Evolutionary conservation across 2,888 invertebrate species (phyloP).

Genomic region (Biston betularia): DNA sequence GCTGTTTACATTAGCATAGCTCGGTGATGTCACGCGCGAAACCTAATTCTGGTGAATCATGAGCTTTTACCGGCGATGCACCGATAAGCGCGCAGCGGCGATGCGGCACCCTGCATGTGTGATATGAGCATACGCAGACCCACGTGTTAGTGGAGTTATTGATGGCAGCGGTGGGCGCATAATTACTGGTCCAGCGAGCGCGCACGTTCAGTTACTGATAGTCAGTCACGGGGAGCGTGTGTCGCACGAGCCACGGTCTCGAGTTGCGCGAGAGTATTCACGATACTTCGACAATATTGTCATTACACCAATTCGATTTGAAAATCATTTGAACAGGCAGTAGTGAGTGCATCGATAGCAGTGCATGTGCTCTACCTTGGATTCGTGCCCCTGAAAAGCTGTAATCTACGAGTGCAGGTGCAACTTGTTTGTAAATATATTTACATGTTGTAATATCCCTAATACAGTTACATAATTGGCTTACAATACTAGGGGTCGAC

Average conservation of each 20-base stretch:
- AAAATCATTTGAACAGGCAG: constrained; percentile 58
- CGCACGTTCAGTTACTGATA: constrained; percentile 80
- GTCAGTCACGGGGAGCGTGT: constrained; percentile 75
- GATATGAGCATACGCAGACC: constrained; percentile 70
- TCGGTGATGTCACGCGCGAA: constrained; percentile 78
- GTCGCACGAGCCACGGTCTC: constrained; percentile 58
- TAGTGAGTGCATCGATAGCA: constrained; percentile 60
- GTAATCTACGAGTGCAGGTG: constrained; percentile 77
- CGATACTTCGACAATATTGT: constrained; percentile 64
- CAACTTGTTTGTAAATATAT: constrained; percentile 53
- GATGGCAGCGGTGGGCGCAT: constrained; percentile 82
- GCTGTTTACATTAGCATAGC: constrained; percentile 69
- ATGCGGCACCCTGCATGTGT: constrained; percentile 65
- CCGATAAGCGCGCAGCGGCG: constrained; percentile 68
- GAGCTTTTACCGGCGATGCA: constrained; percentile 81
- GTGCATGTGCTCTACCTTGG: constrained; percentile 69
- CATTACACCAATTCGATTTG: constrained; percentile 56
- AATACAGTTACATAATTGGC: constrained; percentile 53
- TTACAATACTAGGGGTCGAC: background rate
- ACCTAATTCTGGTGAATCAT: constrained; percentile 82
- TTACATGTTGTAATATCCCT: constrained; percentile 23
- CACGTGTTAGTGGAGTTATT: constrained; percentile 81
- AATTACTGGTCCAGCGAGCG: constrained; percentile 78
- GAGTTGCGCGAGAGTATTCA: constrained; percentile 73
- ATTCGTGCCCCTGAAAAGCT: constrained; percentile 66